Evolutionary conservation across 2,113 vertebrate genomes (phyloP).

Genomic region (Shinisaurus crocodilurus): DNA sequence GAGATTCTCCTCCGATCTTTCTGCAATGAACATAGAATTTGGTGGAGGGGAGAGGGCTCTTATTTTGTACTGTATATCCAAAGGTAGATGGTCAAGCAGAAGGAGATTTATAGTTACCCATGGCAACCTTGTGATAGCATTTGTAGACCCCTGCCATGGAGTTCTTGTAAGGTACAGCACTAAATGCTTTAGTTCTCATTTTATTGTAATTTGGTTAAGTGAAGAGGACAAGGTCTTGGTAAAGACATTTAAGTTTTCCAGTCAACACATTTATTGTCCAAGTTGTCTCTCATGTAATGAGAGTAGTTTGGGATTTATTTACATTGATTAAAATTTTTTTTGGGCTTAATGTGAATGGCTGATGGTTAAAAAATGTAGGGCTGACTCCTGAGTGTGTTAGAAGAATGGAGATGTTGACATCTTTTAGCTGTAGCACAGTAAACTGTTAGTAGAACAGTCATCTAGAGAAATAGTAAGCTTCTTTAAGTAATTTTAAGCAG

Average conservation of each 20-base stretch:
- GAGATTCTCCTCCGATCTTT: background rate
- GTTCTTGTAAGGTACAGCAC: background rate
- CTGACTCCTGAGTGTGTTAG: background rate
- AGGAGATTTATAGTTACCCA: background rate
- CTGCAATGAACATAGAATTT: background rate
- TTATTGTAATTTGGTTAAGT: background rate
- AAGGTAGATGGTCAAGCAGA: background rate
- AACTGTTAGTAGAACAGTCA: background rate
- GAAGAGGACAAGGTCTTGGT: background rate
- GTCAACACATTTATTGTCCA: background rate
- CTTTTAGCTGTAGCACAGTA: background rate
- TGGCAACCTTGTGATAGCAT: background rate
- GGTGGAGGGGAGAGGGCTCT: too few relatives aligned
- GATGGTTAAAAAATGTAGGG: background rate
- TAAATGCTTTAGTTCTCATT: background rate
- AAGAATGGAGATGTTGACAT: background rate
- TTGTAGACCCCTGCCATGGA: background rate
- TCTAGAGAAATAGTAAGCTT: background rate
- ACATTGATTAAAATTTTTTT: background rate
- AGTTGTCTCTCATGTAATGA: background rate
- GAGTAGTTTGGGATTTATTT: background rate
- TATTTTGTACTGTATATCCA: background rate
- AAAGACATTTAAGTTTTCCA: background rate
- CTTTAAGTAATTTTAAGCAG: background rate
- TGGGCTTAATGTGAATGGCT: too few relatives aligned